Conservation (phyloP, 1,140 invertebrate genomes). For the Lepidurus arcticus region DNA sequence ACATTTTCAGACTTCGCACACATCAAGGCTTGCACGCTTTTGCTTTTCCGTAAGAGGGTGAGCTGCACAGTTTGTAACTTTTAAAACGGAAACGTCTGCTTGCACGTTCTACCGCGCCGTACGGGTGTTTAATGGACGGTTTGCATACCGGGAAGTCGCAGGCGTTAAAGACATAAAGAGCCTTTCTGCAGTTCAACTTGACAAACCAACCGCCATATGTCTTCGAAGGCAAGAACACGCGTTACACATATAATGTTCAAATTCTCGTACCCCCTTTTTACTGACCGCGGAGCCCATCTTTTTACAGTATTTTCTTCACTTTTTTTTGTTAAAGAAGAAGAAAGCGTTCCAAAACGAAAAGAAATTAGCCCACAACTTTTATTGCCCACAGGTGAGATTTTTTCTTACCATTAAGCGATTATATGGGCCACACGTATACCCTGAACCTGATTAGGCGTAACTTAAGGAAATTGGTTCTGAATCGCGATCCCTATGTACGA, state of each 20-base stretch:
- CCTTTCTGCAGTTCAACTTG: conserved; percentile 2
- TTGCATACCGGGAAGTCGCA: conserved; percentile 7
- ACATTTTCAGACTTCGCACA: conserved; percentile 16
- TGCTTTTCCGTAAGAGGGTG: neutral
- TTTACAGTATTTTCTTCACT: no score
- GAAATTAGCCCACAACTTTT: no score
- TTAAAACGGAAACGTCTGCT: conserved; percentile 4
- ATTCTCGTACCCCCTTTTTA: no score
- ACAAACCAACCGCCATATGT: neutral
- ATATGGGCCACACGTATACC: neutral
- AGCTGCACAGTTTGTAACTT: neutral
- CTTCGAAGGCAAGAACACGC: conserved; percentile 8
- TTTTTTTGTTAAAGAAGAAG: no score
- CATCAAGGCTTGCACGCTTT: neutral
- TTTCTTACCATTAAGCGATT: neutral
- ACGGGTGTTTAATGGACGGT: conserved; percentile 4
- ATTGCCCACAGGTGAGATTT: neutral
- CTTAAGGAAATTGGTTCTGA: neutral
- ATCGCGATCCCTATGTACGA: neutral
- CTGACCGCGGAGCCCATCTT: no score
- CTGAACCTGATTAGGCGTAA: neutral
- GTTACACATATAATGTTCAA: neutral
- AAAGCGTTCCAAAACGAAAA: neutral
- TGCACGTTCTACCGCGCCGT: neutral
- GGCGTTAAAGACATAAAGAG: neutral